phyloP scores from a whole-genome alignment of 2,888 invertebrate genomes.

The Tenodera sinensis region DNA sequence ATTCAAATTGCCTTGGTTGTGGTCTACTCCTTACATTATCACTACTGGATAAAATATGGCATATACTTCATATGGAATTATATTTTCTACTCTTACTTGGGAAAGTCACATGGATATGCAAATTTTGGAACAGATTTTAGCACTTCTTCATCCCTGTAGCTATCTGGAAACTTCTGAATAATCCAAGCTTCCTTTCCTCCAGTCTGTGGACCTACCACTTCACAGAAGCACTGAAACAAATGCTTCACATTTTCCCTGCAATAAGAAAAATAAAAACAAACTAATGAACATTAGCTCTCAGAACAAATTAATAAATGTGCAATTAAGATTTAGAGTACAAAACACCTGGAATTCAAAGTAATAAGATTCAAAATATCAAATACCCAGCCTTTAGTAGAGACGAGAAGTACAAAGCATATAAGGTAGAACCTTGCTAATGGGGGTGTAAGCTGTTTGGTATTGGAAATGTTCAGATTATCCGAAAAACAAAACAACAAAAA shows the following conservation, averaged over 20 bases:
- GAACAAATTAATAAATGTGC: too few relatives aligned
- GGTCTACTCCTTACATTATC: too few relatives aligned
- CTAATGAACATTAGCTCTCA: background rate
- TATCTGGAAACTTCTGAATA: conserved; percentile 79
- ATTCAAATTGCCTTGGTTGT: too few relatives aligned
- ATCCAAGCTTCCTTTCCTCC: conserved; percentile 66
- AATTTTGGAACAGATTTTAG: conserved; percentile 86
- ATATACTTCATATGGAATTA: conserved; percentile 35
- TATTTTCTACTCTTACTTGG: conserved; percentile 56
- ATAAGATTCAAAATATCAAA: too few relatives aligned
- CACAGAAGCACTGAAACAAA: conserved; percentile 79
- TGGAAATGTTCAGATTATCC: too few relatives aligned
- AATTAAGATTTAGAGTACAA: too few relatives aligned
- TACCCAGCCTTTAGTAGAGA: too few relatives aligned
- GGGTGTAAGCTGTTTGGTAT: too few relatives aligned
- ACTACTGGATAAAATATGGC: background rate
- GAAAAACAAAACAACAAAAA: too few relatives aligned
- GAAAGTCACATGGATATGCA: conserved; percentile 80
- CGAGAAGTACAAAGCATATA: too few relatives aligned
- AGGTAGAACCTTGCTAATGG: too few relatives aligned
- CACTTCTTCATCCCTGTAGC: conserved; percentile 78
- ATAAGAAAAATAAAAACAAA: conserved; percentile 29
- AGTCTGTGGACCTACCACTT: conserved; percentile 64
- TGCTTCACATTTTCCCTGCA: conserved; percentile 74
- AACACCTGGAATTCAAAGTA: too few relatives aligned